A percentile compares a stretch with the other conserved stretches of the same genome.
Conservation (phyloP, 2,113 vertebrate species). For the Gasterosteus aculeatus region DNA sequence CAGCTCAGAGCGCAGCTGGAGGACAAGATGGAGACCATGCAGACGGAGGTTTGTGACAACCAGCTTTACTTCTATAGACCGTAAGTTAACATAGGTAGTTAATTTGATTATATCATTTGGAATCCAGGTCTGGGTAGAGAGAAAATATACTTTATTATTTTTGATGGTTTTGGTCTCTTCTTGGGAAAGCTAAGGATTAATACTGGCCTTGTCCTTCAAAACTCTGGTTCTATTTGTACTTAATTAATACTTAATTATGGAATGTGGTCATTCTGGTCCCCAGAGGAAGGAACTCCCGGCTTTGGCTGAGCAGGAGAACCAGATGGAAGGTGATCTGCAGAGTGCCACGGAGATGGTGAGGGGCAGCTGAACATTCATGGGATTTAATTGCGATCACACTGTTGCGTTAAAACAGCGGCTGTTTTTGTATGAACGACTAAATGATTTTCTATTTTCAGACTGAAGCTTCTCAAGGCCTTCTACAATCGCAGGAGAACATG, state of each 20-base stretch:
- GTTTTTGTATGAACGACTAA: not conserved
- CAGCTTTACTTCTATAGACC: not conserved
- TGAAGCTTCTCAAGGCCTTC: conserved; percentile 7
- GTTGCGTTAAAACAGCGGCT: not conserved
- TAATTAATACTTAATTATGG: too few relatives aligned
- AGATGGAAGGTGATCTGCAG: conserved; percentile 42
- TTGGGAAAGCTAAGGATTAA: not conserved
- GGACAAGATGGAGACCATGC: conserved; percentile 19
- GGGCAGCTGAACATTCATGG: not conserved
- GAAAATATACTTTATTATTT: not conserved
- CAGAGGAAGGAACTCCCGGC: conserved; percentile 16
- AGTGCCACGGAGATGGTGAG: conserved; percentile 26
- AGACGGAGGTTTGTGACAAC: too few relatives aligned
- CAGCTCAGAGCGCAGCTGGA: conserved; percentile 55
- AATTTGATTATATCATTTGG: not conserved
- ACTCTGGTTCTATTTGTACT: not conserved
- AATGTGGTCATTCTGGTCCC: not conserved
- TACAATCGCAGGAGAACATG: not conserved
- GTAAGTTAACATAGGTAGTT: not conserved
- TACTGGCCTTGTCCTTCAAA: not conserved
- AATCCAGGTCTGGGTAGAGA: not conserved
- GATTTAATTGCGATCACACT: not conserved
- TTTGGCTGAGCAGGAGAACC: conserved; percentile 32
- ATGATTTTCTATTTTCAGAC: not conserved
- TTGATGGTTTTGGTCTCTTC: not conserved